Conservation (phyloP, 1,140 invertebrate genomes). For the Vollenhovia emeryi region DNA sequence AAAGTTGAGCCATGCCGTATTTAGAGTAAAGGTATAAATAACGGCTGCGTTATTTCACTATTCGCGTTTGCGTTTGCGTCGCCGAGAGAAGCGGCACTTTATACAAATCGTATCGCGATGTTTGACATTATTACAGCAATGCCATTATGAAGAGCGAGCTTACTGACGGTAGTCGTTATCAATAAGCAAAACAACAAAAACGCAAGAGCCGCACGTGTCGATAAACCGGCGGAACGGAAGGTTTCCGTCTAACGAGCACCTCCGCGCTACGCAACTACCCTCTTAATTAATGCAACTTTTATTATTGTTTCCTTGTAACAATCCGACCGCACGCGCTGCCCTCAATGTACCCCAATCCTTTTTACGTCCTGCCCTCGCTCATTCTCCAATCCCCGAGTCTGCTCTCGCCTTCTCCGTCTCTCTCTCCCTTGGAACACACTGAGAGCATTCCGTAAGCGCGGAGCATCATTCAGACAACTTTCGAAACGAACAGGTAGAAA, state of each 20-base stretch:
- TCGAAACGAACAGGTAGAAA: conserved; percentile 74
- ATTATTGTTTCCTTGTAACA: conserved; percentile 81
- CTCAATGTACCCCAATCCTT: conserved; percentile 57
- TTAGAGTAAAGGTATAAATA: neutral
- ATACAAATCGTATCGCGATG: conserved; percentile 5
- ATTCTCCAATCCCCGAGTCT: neutral
- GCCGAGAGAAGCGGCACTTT: neutral
- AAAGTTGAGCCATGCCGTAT: neutral
- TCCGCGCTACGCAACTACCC: conserved; percentile 69
- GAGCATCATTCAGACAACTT: conserved; percentile 75
- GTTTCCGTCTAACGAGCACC: conserved; percentile 76
- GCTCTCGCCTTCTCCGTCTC: neutral
- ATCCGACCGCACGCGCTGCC: conserved; percentile 68
- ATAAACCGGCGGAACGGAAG: conserved; percentile 67
- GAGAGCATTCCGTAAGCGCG: conserved; percentile 64
- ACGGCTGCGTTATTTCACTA: neutral
- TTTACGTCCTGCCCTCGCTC: conserved; percentile 49
- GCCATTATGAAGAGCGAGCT: conserved; percentile 16
- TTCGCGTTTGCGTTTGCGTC: neutral
- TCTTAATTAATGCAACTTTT: conserved; percentile 83
- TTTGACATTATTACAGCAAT: conserved; percentile 33
- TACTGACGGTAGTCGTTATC: conserved; percentile 35
- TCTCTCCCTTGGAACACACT: conserved; percentile 62
- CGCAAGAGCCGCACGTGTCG: conserved; percentile 66
- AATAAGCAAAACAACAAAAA: conserved; percentile 66